Base-by-base conservation (phyloP, 2,888 invertebrate genomes). In the Schrankia costaestrigalis region DNA sequence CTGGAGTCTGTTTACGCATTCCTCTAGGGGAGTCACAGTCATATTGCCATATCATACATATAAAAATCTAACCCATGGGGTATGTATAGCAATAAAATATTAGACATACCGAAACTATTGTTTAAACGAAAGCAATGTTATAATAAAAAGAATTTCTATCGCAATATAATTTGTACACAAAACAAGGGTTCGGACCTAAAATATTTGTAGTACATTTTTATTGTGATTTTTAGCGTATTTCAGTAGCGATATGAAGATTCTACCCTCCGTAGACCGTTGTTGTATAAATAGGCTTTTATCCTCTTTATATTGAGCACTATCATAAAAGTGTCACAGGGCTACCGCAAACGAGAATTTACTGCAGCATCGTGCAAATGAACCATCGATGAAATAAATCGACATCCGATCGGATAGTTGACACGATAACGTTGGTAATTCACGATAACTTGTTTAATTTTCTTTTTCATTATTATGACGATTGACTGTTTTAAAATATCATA, bases 311-410 rank as follows among this genome's bases (percentile, higher is more conserved):
- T 56, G 60, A 56, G 61, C 61, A 63, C 69, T 73, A 82, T 83
- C 82, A 84, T 86, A 85, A 86, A 86, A 83, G 77, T 84, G 85
- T 85, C 85, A 78, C 61, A 58, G 61, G 71, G 63, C 63, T 70
- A 67, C 68, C 73, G 66, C 82, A 84, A 85, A 83, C 81, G 81
- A 84, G 84, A 72, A 86, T 84, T 78, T 81, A 86, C 69, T 71
- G 62, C 45, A 51, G 56, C 60, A 52, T 66, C 74, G 81, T 82
- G 82, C 82, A 86, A 86, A 85, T 85, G 82, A 85, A 78, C 64
- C 66, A 56, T 51, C 70, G 65, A 72, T 66, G 67, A 67, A 67
- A 80, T 77, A 78, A 80, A 80, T 80, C 76, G 71, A 56, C 60
- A 41, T 56, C 49, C 64, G 55, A 57, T 51, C 58, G 47, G 71